These are phyloP conservation scores for Hylaea fasciaria DNA, from an alignment of 2,888 invertebrate species.

Conservation along the genomic window DNA sequence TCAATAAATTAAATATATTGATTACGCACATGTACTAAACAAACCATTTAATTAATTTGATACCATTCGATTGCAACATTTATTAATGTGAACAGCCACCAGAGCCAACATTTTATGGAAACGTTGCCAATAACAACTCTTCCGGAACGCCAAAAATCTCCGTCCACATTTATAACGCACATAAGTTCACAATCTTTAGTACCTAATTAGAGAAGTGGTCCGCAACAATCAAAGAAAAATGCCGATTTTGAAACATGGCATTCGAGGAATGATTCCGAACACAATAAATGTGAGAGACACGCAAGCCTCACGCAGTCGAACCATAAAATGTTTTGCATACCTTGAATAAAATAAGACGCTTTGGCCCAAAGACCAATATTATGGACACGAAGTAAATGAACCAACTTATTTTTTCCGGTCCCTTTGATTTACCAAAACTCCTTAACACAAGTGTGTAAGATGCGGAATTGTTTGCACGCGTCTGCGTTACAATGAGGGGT, in stretches of 20 bases:
- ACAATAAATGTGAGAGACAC: conserved; percentile 57
- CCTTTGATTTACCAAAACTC: conserved; percentile 38
- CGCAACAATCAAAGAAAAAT: conserved; percentile 52
- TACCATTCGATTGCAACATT: conserved; percentile 9
- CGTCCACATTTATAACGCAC: conserved; percentile 15
- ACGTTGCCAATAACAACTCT: conserved; percentile 22
- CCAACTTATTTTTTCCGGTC: conserved; percentile 53
- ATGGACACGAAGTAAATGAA: conserved; percentile 60
- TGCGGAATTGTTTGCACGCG: conserved; percentile 37
- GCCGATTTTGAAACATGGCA: conserved; percentile 52
- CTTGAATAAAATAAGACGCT: conserved; percentile 66
- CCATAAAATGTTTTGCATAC: conserved; percentile 67
- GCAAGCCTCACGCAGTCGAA: conserved; percentile 62
- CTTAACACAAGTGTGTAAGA: conserved; percentile 44
- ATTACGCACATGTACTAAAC: background rate
- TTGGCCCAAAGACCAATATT: conserved; percentile 56
- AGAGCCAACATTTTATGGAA: conserved; percentile 20
- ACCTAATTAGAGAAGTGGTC: conserved; percentile 55
- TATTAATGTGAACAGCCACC: conserved; percentile 8
- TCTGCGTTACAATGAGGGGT: conserved; percentile 29
- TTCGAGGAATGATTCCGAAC: conserved; percentile 54
- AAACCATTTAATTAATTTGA: conserved; percentile 21
- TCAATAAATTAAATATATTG: conserved; percentile 16
- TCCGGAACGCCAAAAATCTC: conserved; percentile 33
- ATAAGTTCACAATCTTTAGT: conserved; percentile 47